A percentile compares a stretch with the other conserved stretches of the same genome.
phyloP scores from a whole-genome alignment of 2,797 vertebrate species.

The Heterohyrax brucei region DNA sequence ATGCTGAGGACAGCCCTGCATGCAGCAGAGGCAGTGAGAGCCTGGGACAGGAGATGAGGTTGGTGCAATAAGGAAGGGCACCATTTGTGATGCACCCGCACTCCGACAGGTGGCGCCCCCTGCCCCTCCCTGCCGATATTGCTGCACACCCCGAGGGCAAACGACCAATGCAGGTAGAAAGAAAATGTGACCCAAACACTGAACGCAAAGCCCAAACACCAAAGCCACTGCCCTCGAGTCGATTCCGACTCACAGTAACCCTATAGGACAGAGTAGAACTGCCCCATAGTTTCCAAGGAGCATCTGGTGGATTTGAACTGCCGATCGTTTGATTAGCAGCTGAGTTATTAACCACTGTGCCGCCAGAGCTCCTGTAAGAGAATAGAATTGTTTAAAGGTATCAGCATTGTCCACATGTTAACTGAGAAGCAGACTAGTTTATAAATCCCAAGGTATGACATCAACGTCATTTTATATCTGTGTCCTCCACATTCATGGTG shows the following conservation, averaged over 20 bases:
- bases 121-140: accelerated
- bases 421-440: conserved; percentile 74
- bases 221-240: too few relatives aligned
- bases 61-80: accelerated
- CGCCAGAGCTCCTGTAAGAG: not conserved
- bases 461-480: conserved; percentile 72
- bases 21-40: not conserved
- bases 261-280: too few relatives aligned
- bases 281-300: too few relatives aligned
- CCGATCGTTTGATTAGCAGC: too few relatives aligned
- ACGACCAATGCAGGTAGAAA: accelerated
- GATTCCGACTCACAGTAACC: too few relatives aligned
- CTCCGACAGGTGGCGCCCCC: accelerated
- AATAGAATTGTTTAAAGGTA: conserved; percentile 30
- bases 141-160: not conserved
- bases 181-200: not conserved
- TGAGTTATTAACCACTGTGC: too few relatives aligned
- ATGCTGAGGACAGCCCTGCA: not conserved
- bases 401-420: conserved; percentile 79
- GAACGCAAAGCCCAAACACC: too few relatives aligned
- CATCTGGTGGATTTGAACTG: too few relatives aligned
- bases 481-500: conserved; percentile 66
- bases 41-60: not conserved
- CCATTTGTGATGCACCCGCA: accelerated
- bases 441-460: conserved; percentile 73